Evolutionary conservation across 2,888 invertebrate species (phyloP), one percentile per base, ranked within the genome.

Genomic region (Therioaphis trifolii): DNA sequence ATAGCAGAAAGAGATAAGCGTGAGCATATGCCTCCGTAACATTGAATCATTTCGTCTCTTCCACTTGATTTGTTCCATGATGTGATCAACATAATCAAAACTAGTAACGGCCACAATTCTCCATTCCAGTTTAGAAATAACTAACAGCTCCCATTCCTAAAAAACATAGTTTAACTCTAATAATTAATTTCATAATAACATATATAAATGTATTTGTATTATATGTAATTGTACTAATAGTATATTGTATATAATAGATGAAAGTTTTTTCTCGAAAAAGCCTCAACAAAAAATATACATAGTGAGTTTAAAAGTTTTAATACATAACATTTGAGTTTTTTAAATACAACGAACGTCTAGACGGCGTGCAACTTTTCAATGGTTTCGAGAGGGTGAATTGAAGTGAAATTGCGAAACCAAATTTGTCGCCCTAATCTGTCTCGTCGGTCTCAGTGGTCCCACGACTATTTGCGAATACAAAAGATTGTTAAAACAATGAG

Each of bases 131-230:
- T 93, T 92, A 86, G 92, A 92, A 86, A 95, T 90, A 55, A 95
- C 91, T 88, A 94, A 89, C 87, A 94, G 89, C 89, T 96, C 96
- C 94, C 94, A 95, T 89, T 92, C 92, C 95, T 95, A n/a, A n/a
- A 69, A 78, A 55, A 43, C 5, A 55, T 12, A 69, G n/a, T 74
- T 69, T 21, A 4, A 18, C 18, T 71, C 49, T 21, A 69, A 29
- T 52, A n/a, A 11, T 18, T n/a, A 49, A 49, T 15, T 4, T 2
- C n/a, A 52, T 52, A 18, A 18, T 4, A 52, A 52, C n/a, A n/a
- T 55, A 7, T 7, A 35, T 3, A 35, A 58, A 58, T 11, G 21
- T 58, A 12, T 58, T 21, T n/a, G n/a, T n/a, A n/a, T n/a, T n/a
- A n/a, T n/a, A 21, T 11, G 58, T 12, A 11, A 24, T 24, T 9